Conservation (phyloP, 2,113 vertebrate species). For the Colossoma macropomum region DNA sequence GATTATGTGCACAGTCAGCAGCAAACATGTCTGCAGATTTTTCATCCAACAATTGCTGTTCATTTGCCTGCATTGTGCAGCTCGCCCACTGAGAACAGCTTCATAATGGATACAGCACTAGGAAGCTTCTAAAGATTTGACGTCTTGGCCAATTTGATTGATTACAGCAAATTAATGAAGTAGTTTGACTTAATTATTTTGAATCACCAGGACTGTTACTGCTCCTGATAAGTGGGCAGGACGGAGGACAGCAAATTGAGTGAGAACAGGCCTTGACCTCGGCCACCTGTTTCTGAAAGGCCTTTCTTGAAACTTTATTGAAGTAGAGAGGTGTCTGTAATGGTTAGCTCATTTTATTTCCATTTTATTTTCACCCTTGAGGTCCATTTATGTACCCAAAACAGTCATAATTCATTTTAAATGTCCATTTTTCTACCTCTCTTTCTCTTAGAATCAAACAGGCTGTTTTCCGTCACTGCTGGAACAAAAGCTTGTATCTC, state of each 20-base stretch:
- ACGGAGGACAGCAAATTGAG: not conserved
- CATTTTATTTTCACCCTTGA: no score
- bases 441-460: no score
- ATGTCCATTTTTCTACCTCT: no score
- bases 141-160: not conserved
- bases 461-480: no score
- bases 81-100: not conserved
- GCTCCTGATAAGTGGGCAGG: not conserved
- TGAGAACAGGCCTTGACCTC: not conserved
- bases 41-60: not conserved
- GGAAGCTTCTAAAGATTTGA: not conserved
- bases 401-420: no score
- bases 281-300: not conserved
- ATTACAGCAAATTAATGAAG: not conserved
- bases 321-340: not conserved
- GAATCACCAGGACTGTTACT: not conserved
- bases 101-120: not conserved
- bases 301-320: not conserved
- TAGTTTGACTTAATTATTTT: not conserved
- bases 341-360: not conserved
- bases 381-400: no score
- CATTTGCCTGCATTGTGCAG: not conserved
- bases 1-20: constrained; percentile 4
- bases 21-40: not conserved
- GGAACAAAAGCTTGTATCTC: no score